These are phyloP conservation scores for Amphipyra berbera DNA, from an alignment of 2,888 invertebrate species.

Conservation along the genomic window DNA sequence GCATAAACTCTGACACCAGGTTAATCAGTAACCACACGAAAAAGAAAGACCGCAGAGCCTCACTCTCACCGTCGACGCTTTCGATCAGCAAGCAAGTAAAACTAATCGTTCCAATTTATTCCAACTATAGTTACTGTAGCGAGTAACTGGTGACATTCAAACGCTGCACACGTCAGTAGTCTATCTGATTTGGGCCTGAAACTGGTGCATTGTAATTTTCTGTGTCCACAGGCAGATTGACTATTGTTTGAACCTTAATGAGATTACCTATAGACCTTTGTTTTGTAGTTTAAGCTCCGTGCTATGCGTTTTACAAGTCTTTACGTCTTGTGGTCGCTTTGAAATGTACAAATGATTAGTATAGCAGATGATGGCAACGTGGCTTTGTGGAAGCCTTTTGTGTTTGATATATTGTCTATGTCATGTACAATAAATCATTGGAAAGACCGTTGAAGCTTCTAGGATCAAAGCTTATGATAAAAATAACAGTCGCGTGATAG, in stretches of 20 bases:
- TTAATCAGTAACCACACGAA: too few relatives aligned
- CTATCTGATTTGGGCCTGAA: constrained; percentile 55
- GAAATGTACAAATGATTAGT: neutral
- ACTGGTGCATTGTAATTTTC: constrained; percentile 63
- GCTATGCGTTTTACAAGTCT: constrained; percentile 7
- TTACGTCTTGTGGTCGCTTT: constrained; percentile 7
- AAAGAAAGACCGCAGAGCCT: too few relatives aligned
- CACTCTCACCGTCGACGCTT: too few relatives aligned
- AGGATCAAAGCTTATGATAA: too few relatives aligned
- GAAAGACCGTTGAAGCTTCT: too few relatives aligned
- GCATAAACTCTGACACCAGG: too few relatives aligned
- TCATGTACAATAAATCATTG: too few relatives aligned
- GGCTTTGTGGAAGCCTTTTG: too few relatives aligned
- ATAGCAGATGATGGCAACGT: too few relatives aligned
- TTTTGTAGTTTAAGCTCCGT: constrained; percentile 28
- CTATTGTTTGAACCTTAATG: constrained; percentile 68
- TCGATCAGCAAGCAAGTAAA: neutral
- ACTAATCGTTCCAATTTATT: too few relatives aligned
- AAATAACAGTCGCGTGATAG: too few relatives aligned
- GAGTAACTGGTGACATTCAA: constrained; percentile 34
- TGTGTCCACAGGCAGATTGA: constrained; percentile 62
- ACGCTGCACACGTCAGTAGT: constrained; percentile 33
- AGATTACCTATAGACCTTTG: constrained; percentile 56
- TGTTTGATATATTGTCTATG: too few relatives aligned
- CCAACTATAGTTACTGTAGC: constrained; percentile 11